Base-by-base conservation (phyloP, 2,888 invertebrate species). In the Erpobdella octoculata region DNA sequence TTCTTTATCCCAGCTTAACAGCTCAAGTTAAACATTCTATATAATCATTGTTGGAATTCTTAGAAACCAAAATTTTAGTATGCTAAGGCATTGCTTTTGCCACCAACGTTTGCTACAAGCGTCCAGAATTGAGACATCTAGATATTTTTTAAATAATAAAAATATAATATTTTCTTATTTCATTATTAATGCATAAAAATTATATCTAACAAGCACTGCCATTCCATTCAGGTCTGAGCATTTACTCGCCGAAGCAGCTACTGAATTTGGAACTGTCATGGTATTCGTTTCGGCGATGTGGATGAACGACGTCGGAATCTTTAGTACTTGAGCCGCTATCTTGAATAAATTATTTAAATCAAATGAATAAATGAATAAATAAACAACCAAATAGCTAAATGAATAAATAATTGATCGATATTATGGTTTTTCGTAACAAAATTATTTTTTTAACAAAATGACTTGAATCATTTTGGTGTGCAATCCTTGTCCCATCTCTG, bases 401-500 rank as follows among this genome's bases (percentile, higher is more conserved):
- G 12, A 41, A 41, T 15, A 41, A 41, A n/a, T n/a, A 41, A 41
- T 15, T 41, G 46, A 15, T 41, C n/a, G n/a, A 41, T 15, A 15
- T 41, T 41, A 41, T 41, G 46, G 12, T 41, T 15, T 41, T 41
- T 41, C 12, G n/a, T 41, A n/a, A 41, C 12, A 15, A 12, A 41
- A 15, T 41, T n/a, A 41, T 41, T n/a, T 41, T 41, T 41, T 12
- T 41, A n/a, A 41, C 46, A 41, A n/a, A 15, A 41, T n/a, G 46
- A 85, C 85, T 87, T 95, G 94, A 70, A 92, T 89, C 90, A 94
- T 92, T 86, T 96, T 96, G 0, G 92, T 96, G 81, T 94, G 91
- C 3, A 96, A 85, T 0, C 96, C 96, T 85, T 96, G 96, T 0
- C 96, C 96, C 90, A 96, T 95, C 86, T 96, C 96, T 9, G 91